Conservation (phyloP, 2,113 vertebrate species). For the Aepyceros melampus region DNA sequence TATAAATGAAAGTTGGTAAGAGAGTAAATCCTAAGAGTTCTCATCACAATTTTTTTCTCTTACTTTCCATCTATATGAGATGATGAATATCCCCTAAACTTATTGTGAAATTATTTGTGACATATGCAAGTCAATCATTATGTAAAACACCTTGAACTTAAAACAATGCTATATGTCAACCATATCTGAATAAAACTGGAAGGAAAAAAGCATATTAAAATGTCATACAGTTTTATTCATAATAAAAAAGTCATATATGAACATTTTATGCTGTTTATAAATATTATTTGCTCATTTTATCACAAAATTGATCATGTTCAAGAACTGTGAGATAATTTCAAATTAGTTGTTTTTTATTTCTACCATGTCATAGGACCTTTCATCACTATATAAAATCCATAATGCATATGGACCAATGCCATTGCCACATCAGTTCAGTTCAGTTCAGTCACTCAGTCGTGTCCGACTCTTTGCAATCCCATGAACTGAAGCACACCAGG, state of each 20-base stretch:
- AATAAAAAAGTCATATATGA: not conserved
- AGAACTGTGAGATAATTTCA: not conserved
- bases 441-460: rapidly evolving
- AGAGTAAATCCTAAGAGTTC: not conserved
- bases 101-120: not conserved
- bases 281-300: not conserved
- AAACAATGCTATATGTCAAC: not conserved
- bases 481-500: rapidly evolving
- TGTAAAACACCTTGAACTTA: not conserved
- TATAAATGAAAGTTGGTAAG: not conserved
- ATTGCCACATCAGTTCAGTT: not conserved
- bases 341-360: not conserved
- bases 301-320: not conserved
- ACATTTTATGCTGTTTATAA: not conserved
- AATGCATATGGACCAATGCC: not conserved
- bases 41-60: not conserved
- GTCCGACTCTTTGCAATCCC: rapidly evolving
- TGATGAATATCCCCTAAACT: not conserved
- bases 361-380: not conserved
- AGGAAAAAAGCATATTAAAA: not conserved
- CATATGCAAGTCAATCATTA: not conserved
- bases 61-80: not conserved
- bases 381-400: not conserved
- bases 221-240: not conserved
- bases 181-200: not conserved